Conservation (phyloP, 2,797 vertebrate species). For the Orientallactaga sibirica region DNA sequence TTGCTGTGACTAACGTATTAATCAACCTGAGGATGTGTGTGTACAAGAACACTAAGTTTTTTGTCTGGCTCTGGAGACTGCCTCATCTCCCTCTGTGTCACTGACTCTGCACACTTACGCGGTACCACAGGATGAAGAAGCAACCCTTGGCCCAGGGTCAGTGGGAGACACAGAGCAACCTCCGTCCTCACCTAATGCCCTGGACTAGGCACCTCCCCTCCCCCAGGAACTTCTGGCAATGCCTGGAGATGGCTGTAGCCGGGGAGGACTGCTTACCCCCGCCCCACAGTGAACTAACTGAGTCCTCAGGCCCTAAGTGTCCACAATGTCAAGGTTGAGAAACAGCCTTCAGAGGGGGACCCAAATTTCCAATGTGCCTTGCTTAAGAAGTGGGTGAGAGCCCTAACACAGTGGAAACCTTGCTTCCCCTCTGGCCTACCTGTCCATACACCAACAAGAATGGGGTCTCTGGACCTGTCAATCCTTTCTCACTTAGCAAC, state of each 20-base stretch:
- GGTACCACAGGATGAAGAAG: background rate
- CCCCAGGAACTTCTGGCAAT: rapidly evolving
- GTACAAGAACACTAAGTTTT: background rate
- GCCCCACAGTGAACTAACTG: too few relatives aligned
- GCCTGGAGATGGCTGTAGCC: background rate
- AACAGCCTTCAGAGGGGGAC: rapidly evolving
- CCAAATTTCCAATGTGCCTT: background rate
- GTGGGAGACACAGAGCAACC: background rate
- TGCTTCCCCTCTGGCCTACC: too few relatives aligned
- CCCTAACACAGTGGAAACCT: background rate
- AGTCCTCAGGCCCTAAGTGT: background rate
- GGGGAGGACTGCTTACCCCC: too few relatives aligned
- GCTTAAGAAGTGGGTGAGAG: background rate
- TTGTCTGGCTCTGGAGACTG: background rate
- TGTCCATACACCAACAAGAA: background rate
- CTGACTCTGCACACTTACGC: background rate
- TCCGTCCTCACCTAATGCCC: rapidly evolving
- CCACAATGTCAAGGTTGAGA: background rate
- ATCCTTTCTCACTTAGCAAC: background rate
- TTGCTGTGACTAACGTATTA: background rate
- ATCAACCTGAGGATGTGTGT: background rate
- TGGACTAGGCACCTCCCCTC: rapidly evolving
- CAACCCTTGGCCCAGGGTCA: background rate
- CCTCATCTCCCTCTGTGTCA: rapidly evolving
- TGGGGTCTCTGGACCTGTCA: rapidly evolving